These are phyloP conservation scores for Cartodere bifasciata DNA, from an alignment of 2,888 invertebrate species.

Conservation along the genomic window DNA sequence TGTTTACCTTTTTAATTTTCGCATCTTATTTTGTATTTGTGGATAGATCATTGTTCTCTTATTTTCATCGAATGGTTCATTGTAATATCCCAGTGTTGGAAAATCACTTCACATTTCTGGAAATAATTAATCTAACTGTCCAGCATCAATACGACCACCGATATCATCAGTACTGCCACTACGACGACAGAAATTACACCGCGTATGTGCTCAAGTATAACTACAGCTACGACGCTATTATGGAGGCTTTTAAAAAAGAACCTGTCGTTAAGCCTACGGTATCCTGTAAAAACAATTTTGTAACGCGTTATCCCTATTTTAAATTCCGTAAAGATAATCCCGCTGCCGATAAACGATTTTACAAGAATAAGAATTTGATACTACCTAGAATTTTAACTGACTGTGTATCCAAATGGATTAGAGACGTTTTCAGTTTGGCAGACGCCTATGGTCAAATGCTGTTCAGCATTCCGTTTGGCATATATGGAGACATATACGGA, in stretches of 20 bases:
- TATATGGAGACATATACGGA: slow-evolving; percentile 8
- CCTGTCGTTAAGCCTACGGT: too few relatives aligned
- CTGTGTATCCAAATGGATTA: too few relatives aligned
- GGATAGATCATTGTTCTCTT: too few relatives aligned
- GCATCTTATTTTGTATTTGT: too few relatives aligned
- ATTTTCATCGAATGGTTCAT: slow-evolving; percentile 4
- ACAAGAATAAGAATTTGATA: too few relatives aligned
- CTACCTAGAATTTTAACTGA: too few relatives aligned
- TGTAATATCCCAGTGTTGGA: slow-evolving; percentile 6
- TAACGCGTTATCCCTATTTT: too few relatives aligned
- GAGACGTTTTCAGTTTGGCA: too few relatives aligned
- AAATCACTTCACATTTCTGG: slow-evolving; percentile 8
- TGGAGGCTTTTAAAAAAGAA: slow-evolving; percentile 7
- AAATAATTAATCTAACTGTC: slow-evolving; percentile 8
- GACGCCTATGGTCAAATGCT: slow-evolving; percentile 9
- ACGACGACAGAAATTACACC: slow-evolving; percentile 6
- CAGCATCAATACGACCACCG: slow-evolving; percentile 4
- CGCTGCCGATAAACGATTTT: too few relatives aligned
- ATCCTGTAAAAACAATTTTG: too few relatives aligned
- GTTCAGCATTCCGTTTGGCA: slow-evolving; percentile 7
- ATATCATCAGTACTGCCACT: slow-evolving; percentile 7
- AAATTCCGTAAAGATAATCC: too few relatives aligned
- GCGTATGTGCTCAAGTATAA: slow-evolving; percentile 2
- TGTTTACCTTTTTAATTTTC: too few relatives aligned
- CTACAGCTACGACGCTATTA: slow-evolving; percentile 6